Evolutionary conservation across 2,797 vertebrate genomes (phyloP).

Genomic region (Pangasius larnaudii): DNA sequence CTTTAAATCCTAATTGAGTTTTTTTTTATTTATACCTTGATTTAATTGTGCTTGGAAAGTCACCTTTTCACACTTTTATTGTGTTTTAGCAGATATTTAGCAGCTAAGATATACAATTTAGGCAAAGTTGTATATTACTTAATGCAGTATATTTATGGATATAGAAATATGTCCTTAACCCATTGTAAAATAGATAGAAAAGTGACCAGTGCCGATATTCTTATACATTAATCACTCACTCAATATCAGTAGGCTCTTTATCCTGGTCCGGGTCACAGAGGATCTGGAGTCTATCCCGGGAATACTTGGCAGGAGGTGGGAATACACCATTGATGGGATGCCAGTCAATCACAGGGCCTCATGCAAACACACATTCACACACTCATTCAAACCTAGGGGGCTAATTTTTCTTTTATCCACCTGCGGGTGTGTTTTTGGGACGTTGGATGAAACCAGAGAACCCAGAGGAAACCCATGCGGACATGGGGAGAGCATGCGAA

Average conservation of each 20-base stretch:
- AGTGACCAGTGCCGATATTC: background rate
- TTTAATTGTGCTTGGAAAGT: background rate
- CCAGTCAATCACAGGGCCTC: background rate
- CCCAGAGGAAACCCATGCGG: background rate
- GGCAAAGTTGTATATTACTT: background rate
- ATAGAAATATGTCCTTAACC: background rate
- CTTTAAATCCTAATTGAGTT: background rate
- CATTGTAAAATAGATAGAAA: background rate
- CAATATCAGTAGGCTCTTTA: background rate
- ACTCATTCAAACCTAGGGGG: background rate
- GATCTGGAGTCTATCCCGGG: background rate
- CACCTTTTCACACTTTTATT: background rate
- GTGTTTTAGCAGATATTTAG: background rate
- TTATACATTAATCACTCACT: background rate
- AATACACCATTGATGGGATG: background rate
- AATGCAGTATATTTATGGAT: background rate
- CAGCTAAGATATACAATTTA: background rate
- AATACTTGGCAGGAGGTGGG: background rate
- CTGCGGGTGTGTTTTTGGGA: background rate
- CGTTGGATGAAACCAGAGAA: background rate
- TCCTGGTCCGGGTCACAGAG: background rate
- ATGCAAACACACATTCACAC: background rate
- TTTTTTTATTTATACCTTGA: background rate
- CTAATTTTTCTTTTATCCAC: background rate
- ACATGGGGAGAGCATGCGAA: background rate